Evolutionary conservation across 2,888 invertebrate species (phyloP), one percentile per base, ranked within the genome.

Genomic region (Pterostichus madidus): DNA sequence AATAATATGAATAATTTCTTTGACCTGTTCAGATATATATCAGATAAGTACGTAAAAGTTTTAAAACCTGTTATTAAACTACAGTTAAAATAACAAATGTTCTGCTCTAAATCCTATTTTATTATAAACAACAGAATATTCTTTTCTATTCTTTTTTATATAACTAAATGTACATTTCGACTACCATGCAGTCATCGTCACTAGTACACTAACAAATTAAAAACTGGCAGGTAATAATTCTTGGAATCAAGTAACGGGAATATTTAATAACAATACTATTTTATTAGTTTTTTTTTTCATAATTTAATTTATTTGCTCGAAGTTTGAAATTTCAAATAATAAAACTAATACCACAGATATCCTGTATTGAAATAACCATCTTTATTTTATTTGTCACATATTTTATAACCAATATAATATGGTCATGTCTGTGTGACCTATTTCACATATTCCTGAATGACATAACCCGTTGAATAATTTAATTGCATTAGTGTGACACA

Each of bases 341-440:
- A 35, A 64, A 64, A 64, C 35, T 64, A 64, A 7, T 35, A 64
- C 11, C 35, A 31, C 59, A 31, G 11, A 2, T 59, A 8, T 11
- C 10, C 64, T 35, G 35, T 31, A 53, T 15, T 15, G 32, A 64
- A 64, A 64, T 32, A 64, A 13, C n/a, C 32, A 35, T 64, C 64
- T 64, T 64, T 64, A 32, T 64, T 64, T 13, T 6, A 31, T 11
- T 64, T 64, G 35, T 64, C 64, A 64, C 32, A 13, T 64, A 13
- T 64, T 64, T 64, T 64, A 35, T 35, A 64, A 35, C 35, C 61
- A 32, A 35, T 64, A 64, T 35, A 64, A 64, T 64, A 8, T 64
- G 64, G 64, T 64, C 64, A 64, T 64, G 5, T 64, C 64, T 64
- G 11, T 64, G 13, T 64, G 64, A 64, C 64, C 64, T 35, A 64